These are phyloP conservation scores for Macrosiphum euphorbiae DNA, from an alignment of 2,888 invertebrate genomes.

Conservation along the genomic window DNA sequence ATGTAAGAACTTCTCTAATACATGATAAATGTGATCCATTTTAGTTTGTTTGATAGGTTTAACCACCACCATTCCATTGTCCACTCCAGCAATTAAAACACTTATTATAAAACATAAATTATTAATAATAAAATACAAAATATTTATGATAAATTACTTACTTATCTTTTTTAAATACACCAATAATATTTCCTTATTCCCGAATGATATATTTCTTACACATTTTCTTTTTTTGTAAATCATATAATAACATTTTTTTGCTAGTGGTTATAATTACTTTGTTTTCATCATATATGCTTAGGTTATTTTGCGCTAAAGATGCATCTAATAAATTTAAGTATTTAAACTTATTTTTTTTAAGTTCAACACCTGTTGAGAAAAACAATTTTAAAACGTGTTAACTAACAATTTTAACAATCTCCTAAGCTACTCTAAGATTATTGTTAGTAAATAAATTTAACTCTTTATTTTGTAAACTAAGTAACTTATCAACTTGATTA, in stretches of 20 bases:
- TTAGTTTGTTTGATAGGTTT: neutral
- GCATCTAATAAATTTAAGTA: constrained; percentile 36
- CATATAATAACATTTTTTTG: neutral
- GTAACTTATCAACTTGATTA: neutral
- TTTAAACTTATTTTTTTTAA: constrained; percentile 45
- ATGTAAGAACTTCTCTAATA: constrained; percentile 77
- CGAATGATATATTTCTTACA: neutral
- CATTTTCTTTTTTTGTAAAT: constrained; percentile 33
- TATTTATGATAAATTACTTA: neutral
- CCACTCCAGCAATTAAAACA: constrained; percentile 19
- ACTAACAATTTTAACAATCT: too few species aligned
- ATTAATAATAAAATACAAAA: neutral
- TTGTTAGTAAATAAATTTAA: neutral
- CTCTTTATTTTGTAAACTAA: neutral
- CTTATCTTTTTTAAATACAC: constrained; percentile 36
- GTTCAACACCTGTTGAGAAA: constrained; percentile 42
- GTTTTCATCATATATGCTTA: neutral
- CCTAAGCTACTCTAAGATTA: neutral
- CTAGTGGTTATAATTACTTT: constrained; percentile 2
- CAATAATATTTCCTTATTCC: constrained; percentile 34
- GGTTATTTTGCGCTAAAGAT: neutral
- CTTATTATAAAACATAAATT: constrained; percentile 6
- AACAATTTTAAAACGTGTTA: neutral
- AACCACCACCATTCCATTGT: constrained; percentile 21
- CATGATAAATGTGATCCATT: constrained; percentile 76